These are phyloP conservation scores for Sphaerophoria rueppellii DNA, from an alignment of 2,888 invertebrate genomes.

Conservation along the genomic window DNA sequence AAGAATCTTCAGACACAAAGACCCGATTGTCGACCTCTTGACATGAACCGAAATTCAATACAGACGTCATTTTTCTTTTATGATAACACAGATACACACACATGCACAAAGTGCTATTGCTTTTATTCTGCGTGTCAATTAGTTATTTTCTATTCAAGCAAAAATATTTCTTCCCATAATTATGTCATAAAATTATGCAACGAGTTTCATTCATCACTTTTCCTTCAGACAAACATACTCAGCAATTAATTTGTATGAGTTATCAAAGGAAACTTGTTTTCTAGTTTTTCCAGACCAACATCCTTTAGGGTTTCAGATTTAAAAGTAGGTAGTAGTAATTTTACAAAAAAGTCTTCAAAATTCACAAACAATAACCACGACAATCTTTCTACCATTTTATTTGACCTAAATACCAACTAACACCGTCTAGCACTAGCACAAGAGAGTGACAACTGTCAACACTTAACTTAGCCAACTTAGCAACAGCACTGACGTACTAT, in stretches of 20 bases:
- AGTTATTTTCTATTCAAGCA: constrained; percentile 15
- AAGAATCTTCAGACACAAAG: constrained; percentile 45
- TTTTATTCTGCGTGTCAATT: not conserved
- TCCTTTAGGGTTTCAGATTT: constrained; percentile 18
- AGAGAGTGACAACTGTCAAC: constrained; percentile 11
- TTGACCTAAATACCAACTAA: constrained; percentile 46
- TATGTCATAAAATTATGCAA: constrained; percentile 35
- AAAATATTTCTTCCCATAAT: constrained; percentile 30
- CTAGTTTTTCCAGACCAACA: constrained; percentile 50
- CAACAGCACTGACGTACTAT: not conserved
- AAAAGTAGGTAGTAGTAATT: constrained; percentile 43
- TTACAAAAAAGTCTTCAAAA: constrained; percentile 35
- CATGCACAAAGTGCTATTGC: constrained; percentile 53
- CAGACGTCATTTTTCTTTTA: constrained; percentile 3
- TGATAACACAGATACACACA: not conserved
- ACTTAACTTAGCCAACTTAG: constrained; percentile 7
- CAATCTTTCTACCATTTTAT: constrained; percentile 20
- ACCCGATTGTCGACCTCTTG: constrained; percentile 52
- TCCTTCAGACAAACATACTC: not conserved
- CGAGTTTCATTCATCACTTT: constrained; percentile 26
- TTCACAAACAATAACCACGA: constrained; percentile 37
- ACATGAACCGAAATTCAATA: constrained; percentile 38
- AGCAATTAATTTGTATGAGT: not conserved
- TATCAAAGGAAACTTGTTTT: constrained; percentile 23
- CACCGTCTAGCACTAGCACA: not conserved